A percentile compares a stretch with the other conserved stretches of the same genome.
These are phyloP conservation scores for Drosophila mimica DNA, from an alignment of 2,888 invertebrate species.

Conservation along the genomic window DNA sequence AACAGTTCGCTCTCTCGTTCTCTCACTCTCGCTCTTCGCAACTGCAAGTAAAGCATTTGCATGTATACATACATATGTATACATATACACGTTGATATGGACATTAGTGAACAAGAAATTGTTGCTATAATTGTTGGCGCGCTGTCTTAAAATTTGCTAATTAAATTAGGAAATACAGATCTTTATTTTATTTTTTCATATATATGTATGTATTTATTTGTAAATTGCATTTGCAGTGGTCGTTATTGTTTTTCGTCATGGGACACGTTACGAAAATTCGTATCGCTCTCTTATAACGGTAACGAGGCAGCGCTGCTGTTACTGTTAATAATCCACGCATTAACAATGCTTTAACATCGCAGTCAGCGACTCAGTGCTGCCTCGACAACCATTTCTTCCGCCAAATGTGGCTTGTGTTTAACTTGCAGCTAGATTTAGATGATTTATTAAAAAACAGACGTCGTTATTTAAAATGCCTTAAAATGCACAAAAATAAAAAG, in stretches of 20 bases:
- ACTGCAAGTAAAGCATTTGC: not conserved
- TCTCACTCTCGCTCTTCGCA: not conserved
- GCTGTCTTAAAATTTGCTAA: conserved; percentile 40
- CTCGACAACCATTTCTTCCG: not conserved
- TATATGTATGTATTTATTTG: not conserved
- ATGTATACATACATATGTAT: not conserved
- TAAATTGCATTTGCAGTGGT: conserved; percentile 27
- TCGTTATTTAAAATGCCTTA: not conserved
- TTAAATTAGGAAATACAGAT: conserved; percentile 45
- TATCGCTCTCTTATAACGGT: conserved; percentile 43
- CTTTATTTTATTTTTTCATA: conserved; percentile 2
- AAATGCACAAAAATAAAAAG: not conserved
- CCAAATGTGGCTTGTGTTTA: not conserved
- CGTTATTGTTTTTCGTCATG: conserved; percentile 35
- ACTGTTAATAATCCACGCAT: conserved; percentile 57
- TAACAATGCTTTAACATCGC: conserved; percentile 31
- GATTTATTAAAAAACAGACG: not conserved
- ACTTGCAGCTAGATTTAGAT: not conserved
- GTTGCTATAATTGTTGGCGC: conserved; percentile 2
- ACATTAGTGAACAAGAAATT: conserved; percentile 2
- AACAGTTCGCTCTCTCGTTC: not conserved
- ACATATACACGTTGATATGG: not conserved
- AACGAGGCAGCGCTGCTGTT: conserved; percentile 31
- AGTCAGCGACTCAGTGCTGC: conserved; percentile 24
- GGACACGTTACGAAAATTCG: conserved; percentile 51